These are phyloP conservation scores for Drosophila jambulina DNA, from an alignment of 1,140 invertebrate species.

Conservation along the genomic window DNA sequence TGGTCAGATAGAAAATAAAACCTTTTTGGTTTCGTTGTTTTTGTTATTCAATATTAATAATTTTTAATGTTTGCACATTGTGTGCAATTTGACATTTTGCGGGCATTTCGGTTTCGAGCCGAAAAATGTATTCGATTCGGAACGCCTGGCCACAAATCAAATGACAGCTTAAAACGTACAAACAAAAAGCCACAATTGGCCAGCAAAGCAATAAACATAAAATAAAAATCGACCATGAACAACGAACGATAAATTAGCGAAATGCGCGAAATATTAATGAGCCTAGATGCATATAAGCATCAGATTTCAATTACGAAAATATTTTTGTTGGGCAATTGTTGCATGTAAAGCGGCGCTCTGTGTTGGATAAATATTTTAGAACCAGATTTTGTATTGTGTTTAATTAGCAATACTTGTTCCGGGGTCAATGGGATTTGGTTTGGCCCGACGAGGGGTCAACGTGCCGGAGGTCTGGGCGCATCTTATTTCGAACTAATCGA, in stretches of 20 bases:
- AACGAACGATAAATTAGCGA: constrained; percentile 60
- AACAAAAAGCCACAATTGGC: constrained; percentile 51
- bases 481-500: constrained; percentile 28
- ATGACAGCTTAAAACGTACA: constrained; percentile 45
- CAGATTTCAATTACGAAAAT: constrained; percentile 65
- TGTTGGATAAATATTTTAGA: constrained; percentile 39
- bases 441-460: neutral
- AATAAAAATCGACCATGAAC: constrained; percentile 37
- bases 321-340: constrained; percentile 51
- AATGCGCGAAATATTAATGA: constrained; percentile 68
- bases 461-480: neutral
- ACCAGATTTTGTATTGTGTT: constrained; percentile 36
- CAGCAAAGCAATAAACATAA: constrained; percentile 35
- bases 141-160: constrained; percentile 62
- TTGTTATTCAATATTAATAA: constrained; percentile 21
- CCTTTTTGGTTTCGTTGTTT: constrained; percentile 8
- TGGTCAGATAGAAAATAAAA: constrained; percentile 5
- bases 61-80: constrained; percentile 51
- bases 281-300: constrained; percentile 34
- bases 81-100: constrained; percentile 67
- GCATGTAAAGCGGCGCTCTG: constrained; percentile 32
- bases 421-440: constrained; percentile 44
- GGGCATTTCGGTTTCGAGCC: constrained; percentile 47
- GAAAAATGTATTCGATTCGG: constrained; percentile 58
- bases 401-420: constrained; percentile 57